These are phyloP conservation scores for Cheilosia scutellata DNA, from an alignment of 2,888 invertebrate species.

Conservation along the genomic window DNA sequence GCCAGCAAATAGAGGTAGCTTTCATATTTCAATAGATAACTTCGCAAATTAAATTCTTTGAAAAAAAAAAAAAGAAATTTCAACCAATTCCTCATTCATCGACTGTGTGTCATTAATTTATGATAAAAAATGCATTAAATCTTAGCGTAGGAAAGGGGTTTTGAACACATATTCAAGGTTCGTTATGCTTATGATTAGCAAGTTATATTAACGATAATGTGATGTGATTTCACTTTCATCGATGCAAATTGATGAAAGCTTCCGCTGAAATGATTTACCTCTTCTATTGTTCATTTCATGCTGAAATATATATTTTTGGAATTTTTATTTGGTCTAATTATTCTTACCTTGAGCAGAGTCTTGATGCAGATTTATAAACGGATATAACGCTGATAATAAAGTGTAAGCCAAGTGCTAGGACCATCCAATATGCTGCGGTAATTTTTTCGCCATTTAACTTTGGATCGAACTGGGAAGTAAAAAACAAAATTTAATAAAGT, in stretches of 20 bases:
- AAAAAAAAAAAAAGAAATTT: conserved; percentile 45
- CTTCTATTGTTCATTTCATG: background rate
- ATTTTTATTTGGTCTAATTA: background rate
- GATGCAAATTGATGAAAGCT: conserved; percentile 60
- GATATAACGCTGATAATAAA: conserved; percentile 83
- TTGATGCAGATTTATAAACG: conserved; percentile 82
- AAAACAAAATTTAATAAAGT: conserved; percentile 19
- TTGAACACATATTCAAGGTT: conserved; percentile 47
- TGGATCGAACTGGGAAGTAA: conserved; percentile 79
- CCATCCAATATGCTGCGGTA: conserved; percentile 82
- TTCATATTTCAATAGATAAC: conserved; percentile 45
- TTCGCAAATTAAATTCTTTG: conserved; percentile 31
- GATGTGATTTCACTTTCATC: conserved; percentile 69
- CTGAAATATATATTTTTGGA: background rate
- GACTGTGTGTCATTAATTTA: conserved; percentile 6
- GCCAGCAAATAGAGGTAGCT: conserved; percentile 2
- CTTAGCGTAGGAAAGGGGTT: conserved; percentile 2
- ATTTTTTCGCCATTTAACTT: conserved; percentile 81
- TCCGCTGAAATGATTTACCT: conserved; percentile 2
- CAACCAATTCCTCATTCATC: conserved; percentile 13
- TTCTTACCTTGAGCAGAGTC: conserved; percentile 83
- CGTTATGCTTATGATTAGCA: conserved; percentile 47
- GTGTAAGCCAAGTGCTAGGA: conserved; percentile 82
- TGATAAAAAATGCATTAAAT: conserved; percentile 32
- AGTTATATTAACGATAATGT: conserved; percentile 12